phyloP scores from a whole-genome alignment of 2,888 invertebrate species.

The Torymus auratus region DNA sequence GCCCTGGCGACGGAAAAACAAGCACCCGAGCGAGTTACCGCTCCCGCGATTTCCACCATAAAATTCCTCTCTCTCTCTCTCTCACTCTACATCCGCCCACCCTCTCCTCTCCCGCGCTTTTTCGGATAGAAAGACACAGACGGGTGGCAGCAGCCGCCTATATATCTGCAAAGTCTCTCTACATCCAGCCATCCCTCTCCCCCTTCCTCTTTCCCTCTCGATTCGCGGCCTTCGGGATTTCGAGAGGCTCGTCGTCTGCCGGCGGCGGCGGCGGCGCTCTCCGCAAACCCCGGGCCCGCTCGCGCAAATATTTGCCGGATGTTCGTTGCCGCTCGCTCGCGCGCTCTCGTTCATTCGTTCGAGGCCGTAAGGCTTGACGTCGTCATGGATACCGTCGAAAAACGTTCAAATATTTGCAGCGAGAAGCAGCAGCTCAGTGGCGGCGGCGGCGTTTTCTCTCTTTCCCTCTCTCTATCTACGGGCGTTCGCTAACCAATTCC shows the following conservation, averaged over 20 bases:
- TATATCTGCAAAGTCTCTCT: conserved; percentile 24
- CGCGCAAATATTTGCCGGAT: conserved; percentile 61
- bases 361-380: conserved; percentile 58
- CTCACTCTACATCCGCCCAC: neutral
- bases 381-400: conserved; percentile 70
- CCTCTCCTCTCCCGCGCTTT: neutral
- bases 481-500: conserved; percentile 61
- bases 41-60: conserved; percentile 28
- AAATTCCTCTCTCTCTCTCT: no score
- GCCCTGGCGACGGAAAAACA: no score
- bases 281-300: conserved; percentile 53
- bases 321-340: conserved; percentile 53
- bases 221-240: conserved; percentile 55
- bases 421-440: conserved; percentile 45
- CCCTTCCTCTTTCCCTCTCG: conserved; percentile 15
- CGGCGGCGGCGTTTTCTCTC: conserved; percentile 28
- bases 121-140: conserved; percentile 26
- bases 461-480: neutral
- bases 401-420: conserved; percentile 67
- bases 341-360: conserved; percentile 49
- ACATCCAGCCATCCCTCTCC: neutral
- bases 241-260: conserved; percentile 53
- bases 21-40: no score
- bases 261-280: conserved; percentile 44
- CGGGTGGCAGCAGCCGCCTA: neutral